Evolutionary conservation across 1,140 invertebrate genomes (phyloP), one percentile per base, ranked within the genome.

Genomic region (Hirudo medicinalis): DNA sequence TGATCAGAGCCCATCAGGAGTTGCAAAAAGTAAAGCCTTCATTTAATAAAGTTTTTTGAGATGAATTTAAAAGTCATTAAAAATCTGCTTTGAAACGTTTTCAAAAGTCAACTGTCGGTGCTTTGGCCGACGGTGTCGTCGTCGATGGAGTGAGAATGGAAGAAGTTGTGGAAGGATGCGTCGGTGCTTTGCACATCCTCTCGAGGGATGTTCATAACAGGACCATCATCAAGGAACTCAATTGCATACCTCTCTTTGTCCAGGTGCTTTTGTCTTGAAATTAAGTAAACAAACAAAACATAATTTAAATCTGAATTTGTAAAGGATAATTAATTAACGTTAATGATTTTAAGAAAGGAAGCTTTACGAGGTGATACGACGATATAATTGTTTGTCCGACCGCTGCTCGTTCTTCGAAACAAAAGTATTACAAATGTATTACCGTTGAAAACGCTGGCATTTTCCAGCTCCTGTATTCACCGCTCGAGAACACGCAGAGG

Each of bases 121-220:
- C 36, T 67, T 53, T 55, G 49, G 57, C 20, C 43, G 73, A 76
- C 60, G 82, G 81, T 11, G 89, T 90, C 2, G 94, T 95, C 82
- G 90, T 93, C 2, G 94, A 97, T 84, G 94, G 94, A 71, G 94
- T 97, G 0, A 86, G 93, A 36, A 97, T 98, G 94, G 94, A 97
- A 40, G 97, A 97, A 83, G 96, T 98, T 74, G 92, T 97, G 13
- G 94, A 97, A 82, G 93, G 94, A 54, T 94, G 92, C 25, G 93
- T 98, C 15, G 94, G 94, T 3, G 94, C 95, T 49, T 85, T 99
- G 66, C 94, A 99, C 81, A 96, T 97, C 79, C 85, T 99, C 20
- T 94, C 94, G 0, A 84, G 93, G 68, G 94, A 99, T 81, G 88
- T 89, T 0, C 88, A 94, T 80, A 97, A 97, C 82, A 85, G 94